Evolutionary conservation across 2,888 invertebrate species (phyloP), one percentile per base, ranked within the genome.

Genomic region (Rotaria socialis): DNA sequence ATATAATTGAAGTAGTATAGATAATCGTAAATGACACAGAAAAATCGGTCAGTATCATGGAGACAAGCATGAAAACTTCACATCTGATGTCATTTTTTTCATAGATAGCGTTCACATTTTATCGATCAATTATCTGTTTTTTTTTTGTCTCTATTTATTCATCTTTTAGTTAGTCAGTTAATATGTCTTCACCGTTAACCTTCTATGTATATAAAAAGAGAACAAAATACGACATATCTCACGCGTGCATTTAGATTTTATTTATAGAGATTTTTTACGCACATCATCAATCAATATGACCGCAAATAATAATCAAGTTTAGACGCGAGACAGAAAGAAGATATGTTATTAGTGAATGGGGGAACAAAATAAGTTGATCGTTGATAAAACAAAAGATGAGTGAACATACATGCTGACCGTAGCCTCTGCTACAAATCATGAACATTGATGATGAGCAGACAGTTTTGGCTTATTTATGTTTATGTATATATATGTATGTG

Each of bases 271-370:
- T 67, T 67, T 35, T 67, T 67, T 27, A 67, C 35, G 35, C 67
- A 35, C 67, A 67, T 35, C 67, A 67, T 67, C 67, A 35, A 67
- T 67, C 67, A 67, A 35, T 19, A 41, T 35, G 35, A 67, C 27
- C 35, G 35, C 67, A 67, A 67, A 67, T 67, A 67, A 67, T 67
- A 67, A 67, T 67, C 67, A 67, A 67, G 35, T 27, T 67, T 67
- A 16, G 35, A 67, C 35, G 16, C 14, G 35, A 67, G 67, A 67
- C 67, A 67, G 67, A 67, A 5, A 8, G 67, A 67, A 67, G 67
- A 35, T 19, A 67, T 67, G 35, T 35, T 67, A 67, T 67, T 67
- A 67, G 67, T 19, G 67, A 35, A 35, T n/a, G 14, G 27, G 35
- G 67, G 35, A 67, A 67, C 35, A 67, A 67, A 35, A 67, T 67